Conservation (phyloP, 2,797 vertebrate species). For the Adrianichthys oophorus region DNA sequence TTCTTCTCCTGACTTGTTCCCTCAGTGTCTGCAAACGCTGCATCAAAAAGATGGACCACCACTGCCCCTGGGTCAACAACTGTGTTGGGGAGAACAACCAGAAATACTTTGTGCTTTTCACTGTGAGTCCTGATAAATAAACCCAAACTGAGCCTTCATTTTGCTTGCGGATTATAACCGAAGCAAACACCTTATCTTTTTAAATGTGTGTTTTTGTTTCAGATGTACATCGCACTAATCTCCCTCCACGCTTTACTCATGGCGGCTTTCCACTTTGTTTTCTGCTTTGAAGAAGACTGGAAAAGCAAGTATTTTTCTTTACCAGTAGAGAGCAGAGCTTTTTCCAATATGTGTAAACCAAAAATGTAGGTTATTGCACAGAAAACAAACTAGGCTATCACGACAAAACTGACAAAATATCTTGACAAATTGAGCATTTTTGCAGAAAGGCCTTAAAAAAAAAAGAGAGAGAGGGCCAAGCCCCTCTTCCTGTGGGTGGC, state of each 20-base stretch:
- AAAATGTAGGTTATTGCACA: too few relatives aligned
- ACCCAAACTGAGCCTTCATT: too few relatives aligned
- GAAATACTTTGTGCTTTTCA: conserved; percentile 99
- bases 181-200: too few relatives aligned
- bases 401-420: too few relatives aligned
- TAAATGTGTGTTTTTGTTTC: conserved; percentile 60
- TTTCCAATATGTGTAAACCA: too few relatives aligned
- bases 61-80: conserved; percentile 99
- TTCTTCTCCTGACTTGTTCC: too few relatives aligned
- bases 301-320: conserved; percentile 81
- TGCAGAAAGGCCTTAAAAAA: too few relatives aligned
- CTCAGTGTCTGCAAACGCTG: conserved; percentile 96
- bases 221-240: conserved; percentile 99
- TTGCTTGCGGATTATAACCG: too few relatives aligned
- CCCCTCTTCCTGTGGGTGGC: background rate
- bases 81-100: conserved; percentile 99
- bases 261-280: conserved; percentile 94
- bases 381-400: too few relatives aligned
- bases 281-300: conserved; percentile 98
- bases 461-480: too few relatives aligned
- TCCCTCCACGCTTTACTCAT: conserved; percentile 91
- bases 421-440: too few relatives aligned
- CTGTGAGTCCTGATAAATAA: conserved; percentile 81
- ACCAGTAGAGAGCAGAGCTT: background rate
- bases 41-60: conserved; percentile 99